A percentile compares a stretch with the other conserved stretches of the same genome.
These are phyloP conservation scores for Glaucidium brasilianum DNA, from an alignment of 2,113 vertebrate genomes.

Conservation along the genomic window DNA sequence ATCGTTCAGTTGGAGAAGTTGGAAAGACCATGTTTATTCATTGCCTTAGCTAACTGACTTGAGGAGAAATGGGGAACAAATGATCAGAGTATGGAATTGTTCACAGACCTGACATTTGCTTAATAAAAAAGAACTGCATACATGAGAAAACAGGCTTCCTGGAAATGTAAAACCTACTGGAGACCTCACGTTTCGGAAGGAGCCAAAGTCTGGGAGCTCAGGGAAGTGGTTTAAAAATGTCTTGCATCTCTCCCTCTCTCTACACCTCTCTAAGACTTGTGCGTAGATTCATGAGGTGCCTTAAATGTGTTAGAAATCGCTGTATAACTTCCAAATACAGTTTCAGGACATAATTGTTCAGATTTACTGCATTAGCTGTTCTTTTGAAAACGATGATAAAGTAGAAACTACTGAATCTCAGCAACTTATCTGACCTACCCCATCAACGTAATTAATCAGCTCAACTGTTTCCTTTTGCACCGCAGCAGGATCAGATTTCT, in stretches of 20 bases:
- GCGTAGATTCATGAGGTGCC: not conserved
- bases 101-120: not conserved
- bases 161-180: not conserved
- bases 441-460: conserved; percentile 83
- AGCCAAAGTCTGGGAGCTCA: not conserved
- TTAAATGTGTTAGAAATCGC: not conserved
- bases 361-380: not conserved
- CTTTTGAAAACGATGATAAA: not conserved
- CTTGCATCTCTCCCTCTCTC: not conserved
- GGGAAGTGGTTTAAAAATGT: not conserved
- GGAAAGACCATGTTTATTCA: not conserved
- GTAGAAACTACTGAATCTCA: not conserved
- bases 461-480: conserved; percentile 79
- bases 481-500: conserved; percentile 56
- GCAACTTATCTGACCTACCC: conserved; percentile 71
- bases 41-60: not conserved
- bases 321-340: not conserved
- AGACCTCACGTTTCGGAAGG: not conserved
- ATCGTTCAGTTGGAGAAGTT: not conserved
- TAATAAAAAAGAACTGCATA: not conserved
- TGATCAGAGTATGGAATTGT: not conserved
- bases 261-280: not conserved
- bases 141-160: not conserved
- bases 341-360: not conserved
- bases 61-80: not conserved